Evolutionary conservation across 2,797 vertebrate species (phyloP).

Genomic region (Labroides dimidiatus): DNA sequence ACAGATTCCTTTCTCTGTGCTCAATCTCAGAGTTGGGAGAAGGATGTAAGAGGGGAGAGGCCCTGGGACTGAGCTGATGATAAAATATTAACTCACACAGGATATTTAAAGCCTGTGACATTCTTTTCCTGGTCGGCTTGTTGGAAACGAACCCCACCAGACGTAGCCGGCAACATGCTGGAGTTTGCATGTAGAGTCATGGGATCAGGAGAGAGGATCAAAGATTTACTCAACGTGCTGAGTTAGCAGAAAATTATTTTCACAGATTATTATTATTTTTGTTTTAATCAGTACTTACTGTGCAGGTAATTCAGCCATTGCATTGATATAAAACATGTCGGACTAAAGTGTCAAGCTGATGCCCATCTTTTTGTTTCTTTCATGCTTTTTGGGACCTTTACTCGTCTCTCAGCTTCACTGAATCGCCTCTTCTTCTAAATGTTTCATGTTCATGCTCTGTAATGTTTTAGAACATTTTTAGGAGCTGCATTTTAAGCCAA

Average conservation of each 20-base stretch:
- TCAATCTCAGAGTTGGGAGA: slow-evolving; percentile 51
- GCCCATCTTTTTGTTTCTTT: background rate
- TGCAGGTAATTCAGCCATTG: background rate
- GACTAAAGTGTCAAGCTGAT: background rate
- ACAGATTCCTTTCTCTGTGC: slow-evolving; percentile 36
- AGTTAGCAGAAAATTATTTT: background rate
- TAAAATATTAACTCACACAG: slow-evolving; percentile 80
- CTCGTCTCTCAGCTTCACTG: background rate
- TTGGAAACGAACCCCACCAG: slow-evolving; percentile 44
- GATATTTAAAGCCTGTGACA: slow-evolving; percentile 79
- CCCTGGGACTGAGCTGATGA: slow-evolving; percentile 62
- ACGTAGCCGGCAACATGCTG: slow-evolving; percentile 24
- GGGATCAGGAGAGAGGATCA: slow-evolving; percentile 2
- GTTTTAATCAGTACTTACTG: background rate
- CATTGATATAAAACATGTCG: background rate
- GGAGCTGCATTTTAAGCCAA: background rate
- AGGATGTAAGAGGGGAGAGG: slow-evolving; percentile 48
- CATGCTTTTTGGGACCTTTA: slow-evolving; percentile 7
- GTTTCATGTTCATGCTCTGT: slow-evolving; percentile 21
- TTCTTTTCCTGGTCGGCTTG: slow-evolving; percentile 56
- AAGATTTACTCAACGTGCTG: background rate
- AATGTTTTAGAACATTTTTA: background rate
- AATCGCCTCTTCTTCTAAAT: slow-evolving; percentile 16
- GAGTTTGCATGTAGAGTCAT: background rate
- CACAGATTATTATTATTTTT: background rate